Evolutionary conservation across 2,113 vertebrate genomes (phyloP).

Genomic region (Ursus arctos): DNA sequence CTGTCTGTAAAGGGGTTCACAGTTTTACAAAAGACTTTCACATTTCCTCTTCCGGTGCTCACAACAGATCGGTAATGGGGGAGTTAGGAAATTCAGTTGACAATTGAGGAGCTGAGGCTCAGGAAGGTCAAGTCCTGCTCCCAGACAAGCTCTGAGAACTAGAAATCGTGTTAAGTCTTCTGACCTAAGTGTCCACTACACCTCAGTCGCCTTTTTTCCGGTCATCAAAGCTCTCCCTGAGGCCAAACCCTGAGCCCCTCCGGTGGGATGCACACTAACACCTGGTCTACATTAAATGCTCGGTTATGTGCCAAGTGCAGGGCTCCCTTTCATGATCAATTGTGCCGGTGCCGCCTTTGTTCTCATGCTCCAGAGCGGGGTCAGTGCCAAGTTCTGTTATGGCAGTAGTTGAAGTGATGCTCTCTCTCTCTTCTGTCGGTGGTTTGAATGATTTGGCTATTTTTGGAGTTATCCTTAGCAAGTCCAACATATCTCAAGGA

Average conservation of each 20-base stretch:
- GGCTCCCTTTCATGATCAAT: background rate
- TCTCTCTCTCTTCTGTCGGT: background rate
- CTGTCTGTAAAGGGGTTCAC: background rate
- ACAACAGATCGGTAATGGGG: background rate
- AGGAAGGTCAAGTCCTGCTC: background rate
- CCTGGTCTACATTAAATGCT: background rate
- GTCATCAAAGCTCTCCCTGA: background rate
- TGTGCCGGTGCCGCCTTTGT: background rate
- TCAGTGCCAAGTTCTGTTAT: rapidly evolving
- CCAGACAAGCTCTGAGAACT: background rate
- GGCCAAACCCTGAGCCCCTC: background rate
- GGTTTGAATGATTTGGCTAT: conserved; percentile 9
- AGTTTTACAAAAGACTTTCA: background rate
- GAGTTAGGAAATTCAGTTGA: background rate
- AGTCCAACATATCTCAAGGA: background rate
- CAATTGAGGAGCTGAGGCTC: background rate
- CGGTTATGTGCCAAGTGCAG: background rate
- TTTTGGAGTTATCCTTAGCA: conserved; percentile 48
- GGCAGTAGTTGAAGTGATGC: background rate
- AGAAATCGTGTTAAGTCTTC: background rate
- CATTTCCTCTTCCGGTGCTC: background rate
- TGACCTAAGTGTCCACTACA: background rate
- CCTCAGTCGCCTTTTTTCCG: background rate
- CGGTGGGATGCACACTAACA: background rate
- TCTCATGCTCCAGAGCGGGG: background rate